Evolutionary conservation across 2,888 invertebrate genomes (phyloP).

Genomic region (Eucriotettix oculatus): DNA sequence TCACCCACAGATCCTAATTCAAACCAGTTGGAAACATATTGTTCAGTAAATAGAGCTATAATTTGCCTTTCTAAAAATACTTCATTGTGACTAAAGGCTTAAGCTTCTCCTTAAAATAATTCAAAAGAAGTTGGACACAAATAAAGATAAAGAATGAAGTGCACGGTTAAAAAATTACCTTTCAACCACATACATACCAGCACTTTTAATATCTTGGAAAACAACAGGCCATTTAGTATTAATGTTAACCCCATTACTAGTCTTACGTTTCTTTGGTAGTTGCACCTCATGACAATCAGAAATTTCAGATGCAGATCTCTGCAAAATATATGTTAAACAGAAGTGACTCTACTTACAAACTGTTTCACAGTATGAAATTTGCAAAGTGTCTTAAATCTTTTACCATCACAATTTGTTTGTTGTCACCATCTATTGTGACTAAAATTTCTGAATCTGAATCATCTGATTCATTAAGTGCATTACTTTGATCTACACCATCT

Average conservation of each 20-base stretch:
- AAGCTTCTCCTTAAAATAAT: no score
- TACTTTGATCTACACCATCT: constrained; percentile 12
- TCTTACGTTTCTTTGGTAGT: constrained; percentile 30
- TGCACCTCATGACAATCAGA: constrained; percentile 37
- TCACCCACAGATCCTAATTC: no score
- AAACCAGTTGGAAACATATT: no score
- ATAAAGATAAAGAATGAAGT: no score
- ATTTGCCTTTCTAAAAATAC: no score
- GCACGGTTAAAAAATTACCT: no score
- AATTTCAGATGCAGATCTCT: constrained; percentile 4
- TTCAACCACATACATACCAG: no score
- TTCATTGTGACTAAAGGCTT: no score
- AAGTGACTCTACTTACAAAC: not conserved
- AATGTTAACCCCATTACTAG: constrained; percentile 10
- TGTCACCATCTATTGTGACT: constrained; percentile 4
- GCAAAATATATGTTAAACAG: not conserved
- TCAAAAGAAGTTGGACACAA: no score
- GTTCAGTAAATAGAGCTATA: no score
- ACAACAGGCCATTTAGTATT: not conserved
- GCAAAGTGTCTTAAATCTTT: not conserved
- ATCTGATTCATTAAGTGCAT: constrained; percentile 9
- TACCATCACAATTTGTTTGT: constrained; percentile 14
- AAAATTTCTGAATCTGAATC: constrained; percentile 10
- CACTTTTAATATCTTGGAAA: no score
- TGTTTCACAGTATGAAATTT: constrained; percentile 1